phyloP scores from a whole-genome alignment of 2,888 invertebrate species.

The Drosophila austrosaltans region DNA sequence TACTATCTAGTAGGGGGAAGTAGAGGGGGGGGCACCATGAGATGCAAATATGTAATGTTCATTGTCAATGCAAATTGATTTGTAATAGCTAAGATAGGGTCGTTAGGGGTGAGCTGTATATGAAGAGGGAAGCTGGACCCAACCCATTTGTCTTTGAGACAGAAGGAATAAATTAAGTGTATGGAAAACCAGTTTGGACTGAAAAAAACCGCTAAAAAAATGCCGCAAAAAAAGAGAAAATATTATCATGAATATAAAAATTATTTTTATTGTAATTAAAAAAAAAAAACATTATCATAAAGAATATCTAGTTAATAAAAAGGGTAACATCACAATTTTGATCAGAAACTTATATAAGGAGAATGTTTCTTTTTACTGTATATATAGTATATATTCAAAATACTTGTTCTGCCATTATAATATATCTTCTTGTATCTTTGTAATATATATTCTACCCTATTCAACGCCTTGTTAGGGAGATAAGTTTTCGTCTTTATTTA shows the following conservation, averaged over 20 bases:
- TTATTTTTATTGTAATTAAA: background rate
- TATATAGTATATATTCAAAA: too few species aligned
- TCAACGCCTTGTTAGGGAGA: too few species aligned
- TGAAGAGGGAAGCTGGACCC: conserved; percentile 9
- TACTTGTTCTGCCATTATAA: too few species aligned
- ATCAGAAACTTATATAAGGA: too few species aligned
- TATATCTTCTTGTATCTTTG: too few species aligned
- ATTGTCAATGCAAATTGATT: conserved; percentile 62
- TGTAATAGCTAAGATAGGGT: conserved; percentile 43
- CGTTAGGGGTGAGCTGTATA: background rate
- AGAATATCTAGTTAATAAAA: background rate
- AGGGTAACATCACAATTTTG: background rate
- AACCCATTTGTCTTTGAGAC: conserved; percentile 42
- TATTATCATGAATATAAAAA: conserved; percentile 14
- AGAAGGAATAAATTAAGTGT: conserved; percentile 35
- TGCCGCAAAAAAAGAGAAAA: conserved; percentile 12
- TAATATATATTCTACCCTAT: too few species aligned
- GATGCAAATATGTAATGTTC: conserved; percentile 55
- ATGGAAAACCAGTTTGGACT: conserved; percentile 38
- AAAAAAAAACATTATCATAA: background rate
- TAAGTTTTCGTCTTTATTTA: too few species aligned
- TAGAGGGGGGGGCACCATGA: background rate
- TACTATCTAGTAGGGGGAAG: conserved; percentile 16
- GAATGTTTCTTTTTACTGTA: too few species aligned
- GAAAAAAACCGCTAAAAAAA: conserved; percentile 13